These are phyloP conservation scores for Laterallus jamaicensis DNA, from an alignment of 2,113 vertebrate genomes.

Conservation along the genomic window DNA sequence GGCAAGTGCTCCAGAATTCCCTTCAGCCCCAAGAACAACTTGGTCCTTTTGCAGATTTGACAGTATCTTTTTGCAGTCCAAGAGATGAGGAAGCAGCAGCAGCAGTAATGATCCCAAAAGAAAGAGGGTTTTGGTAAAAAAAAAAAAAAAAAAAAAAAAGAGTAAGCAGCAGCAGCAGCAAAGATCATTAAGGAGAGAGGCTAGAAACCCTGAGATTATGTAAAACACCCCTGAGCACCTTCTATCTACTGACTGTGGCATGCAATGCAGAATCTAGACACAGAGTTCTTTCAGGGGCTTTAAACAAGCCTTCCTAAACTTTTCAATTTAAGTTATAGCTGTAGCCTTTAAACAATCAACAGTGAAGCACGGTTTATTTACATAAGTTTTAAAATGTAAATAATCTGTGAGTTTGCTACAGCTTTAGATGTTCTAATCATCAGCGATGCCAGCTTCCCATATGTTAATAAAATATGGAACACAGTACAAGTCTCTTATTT, in stretches of 20 bases:
- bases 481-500: not conserved
- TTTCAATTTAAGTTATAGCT: not conserved
- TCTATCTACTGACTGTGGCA: not conserved
- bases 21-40: not conserved
- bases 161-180: not conserved
- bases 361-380: not conserved
- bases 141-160: not conserved
- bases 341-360: not conserved
- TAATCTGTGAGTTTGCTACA: not conserved
- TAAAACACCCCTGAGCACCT: not conserved
- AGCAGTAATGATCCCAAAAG: slow-evolving; percentile 24
- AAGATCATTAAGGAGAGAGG: not conserved
- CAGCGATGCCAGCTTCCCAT: not conserved
- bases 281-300: not conserved
- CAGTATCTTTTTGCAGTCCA: not conserved
- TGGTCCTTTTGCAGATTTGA: not conserved
- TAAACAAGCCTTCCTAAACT: not conserved
- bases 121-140: not conserved
- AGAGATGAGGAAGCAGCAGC: slow-evolving; percentile 25
- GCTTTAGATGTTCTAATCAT: not conserved
- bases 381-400: not conserved
- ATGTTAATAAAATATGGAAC: not conserved
- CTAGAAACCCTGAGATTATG: not conserved
- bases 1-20: not conserved
- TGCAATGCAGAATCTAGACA: not conserved